phyloP scores from a whole-genome alignment of 1,140 invertebrate genomes.

The Wasmannia auropunctata region DNA sequence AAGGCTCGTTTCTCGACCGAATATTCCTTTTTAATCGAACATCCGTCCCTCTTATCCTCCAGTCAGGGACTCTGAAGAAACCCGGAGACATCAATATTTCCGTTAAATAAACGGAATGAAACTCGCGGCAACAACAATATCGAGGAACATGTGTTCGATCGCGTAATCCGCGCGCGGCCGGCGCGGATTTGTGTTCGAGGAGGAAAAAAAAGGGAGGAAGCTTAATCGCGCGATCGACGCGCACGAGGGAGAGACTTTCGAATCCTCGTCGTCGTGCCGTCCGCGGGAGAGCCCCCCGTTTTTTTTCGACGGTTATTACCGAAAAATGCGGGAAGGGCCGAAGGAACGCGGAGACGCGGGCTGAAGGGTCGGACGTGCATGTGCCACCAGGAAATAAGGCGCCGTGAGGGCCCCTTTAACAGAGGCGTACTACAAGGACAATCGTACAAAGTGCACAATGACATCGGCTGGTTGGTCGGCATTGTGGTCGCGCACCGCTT shows the following conservation, averaged over 20 bases:
- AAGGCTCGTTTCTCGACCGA: background rate
- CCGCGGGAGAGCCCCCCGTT: background rate
- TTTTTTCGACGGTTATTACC: constrained; percentile 66
- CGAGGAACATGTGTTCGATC: constrained; percentile 62
- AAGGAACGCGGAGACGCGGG: constrained; percentile 18
- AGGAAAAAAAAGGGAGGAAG: constrained; percentile 24
- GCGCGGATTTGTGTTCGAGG: constrained; percentile 31
- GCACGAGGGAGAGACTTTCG: constrained; percentile 33
- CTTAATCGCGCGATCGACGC: constrained; percentile 65
- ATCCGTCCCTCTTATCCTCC: background rate
- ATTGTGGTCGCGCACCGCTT: constrained; percentile 70
- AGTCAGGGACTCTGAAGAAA: background rate
- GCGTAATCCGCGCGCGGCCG: constrained; percentile 53
- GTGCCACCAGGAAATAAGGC: constrained; percentile 64
- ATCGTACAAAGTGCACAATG: constrained; percentile 76
- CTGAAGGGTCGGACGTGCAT: constrained; percentile 51
- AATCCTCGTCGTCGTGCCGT: constrained; percentile 27
- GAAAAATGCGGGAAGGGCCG: constrained; percentile 65
- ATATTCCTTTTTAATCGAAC: background rate
- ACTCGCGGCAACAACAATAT: constrained; percentile 61
- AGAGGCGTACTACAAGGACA: constrained; percentile 62
- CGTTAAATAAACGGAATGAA: constrained; percentile 39
- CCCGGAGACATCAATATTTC: constrained; percentile 38
- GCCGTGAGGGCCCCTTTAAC: constrained; percentile 62
- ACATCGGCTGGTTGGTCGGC: constrained; percentile 71